phyloP scores from a whole-genome alignment of 2,113 vertebrate species.

The Cyprinodon brontotheroides region DNA sequence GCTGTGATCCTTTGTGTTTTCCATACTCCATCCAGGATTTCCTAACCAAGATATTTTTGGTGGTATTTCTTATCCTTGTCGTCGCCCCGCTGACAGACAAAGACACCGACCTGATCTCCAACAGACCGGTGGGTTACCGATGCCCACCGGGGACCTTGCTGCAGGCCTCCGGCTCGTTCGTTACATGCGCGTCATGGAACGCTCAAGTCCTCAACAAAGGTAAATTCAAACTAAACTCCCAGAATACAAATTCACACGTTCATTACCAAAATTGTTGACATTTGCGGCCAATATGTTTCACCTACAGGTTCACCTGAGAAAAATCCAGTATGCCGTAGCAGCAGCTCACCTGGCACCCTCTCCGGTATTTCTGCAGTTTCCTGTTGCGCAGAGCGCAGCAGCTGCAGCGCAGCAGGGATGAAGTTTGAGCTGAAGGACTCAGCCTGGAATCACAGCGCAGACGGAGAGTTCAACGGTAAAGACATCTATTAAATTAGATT shows the following conservation, averaged over 20 bases:
- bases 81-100: conserved; percentile 25
- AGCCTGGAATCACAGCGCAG: conserved; percentile 61
- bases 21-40: no score
- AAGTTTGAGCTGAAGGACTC: conserved; percentile 48
- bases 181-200: conserved; percentile 19
- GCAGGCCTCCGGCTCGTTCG: conserved; percentile 45
- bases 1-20: background rate
- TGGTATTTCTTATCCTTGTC: background rate
- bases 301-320: conserved; percentile 51
- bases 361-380: conserved; percentile 13
- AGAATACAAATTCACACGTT: no score
- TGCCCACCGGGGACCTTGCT: conserved; percentile 63
- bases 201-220: no score
- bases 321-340: conserved; percentile 61
- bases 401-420: conserved; percentile 33
- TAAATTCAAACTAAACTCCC: no score
- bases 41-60: no score
- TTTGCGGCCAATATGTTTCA: conserved; percentile 39
- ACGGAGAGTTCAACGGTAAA: background rate
- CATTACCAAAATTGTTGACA: no score
- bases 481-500: no score
- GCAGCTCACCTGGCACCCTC: conserved; percentile 38
- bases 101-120: conserved; percentile 21
- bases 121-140: conserved; percentile 29
- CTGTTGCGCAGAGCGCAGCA: conserved; percentile 50